These are phyloP conservation scores for Nemapogon koenigi DNA, from an alignment of 2,888 invertebrate genomes.

Conservation along the genomic window DNA sequence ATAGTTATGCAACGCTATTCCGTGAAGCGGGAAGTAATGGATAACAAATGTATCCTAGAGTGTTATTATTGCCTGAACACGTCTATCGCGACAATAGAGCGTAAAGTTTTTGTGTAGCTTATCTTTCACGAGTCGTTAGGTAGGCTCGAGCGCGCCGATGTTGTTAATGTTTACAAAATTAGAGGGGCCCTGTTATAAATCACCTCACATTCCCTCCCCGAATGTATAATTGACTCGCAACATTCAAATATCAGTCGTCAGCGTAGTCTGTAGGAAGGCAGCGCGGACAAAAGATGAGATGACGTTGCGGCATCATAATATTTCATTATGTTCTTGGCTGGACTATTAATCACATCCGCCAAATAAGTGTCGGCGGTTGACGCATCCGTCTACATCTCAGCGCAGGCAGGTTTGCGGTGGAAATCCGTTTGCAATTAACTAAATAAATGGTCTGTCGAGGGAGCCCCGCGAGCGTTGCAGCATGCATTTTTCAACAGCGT, in stretches of 20 bases:
- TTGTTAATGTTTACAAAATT: conserved; percentile 18
- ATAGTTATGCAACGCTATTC: too few species aligned
- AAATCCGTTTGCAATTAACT: conserved; percentile 14
- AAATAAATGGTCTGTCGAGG: conserved; percentile 14
- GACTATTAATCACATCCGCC: conserved; percentile 27
- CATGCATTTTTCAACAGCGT: conserved; percentile 22
- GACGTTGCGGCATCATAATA: conserved; percentile 8
- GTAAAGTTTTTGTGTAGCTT: conserved; percentile 15
- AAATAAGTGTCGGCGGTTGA: conserved; percentile 20
- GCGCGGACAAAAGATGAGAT: neutral
- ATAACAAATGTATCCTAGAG: conserved; percentile 8
- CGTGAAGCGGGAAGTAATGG: conserved; percentile 4
- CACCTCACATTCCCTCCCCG: conserved; percentile 1
- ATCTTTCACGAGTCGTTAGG: conserved; percentile 35
- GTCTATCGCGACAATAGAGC: neutral
- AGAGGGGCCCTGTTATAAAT: conserved; percentile 5
- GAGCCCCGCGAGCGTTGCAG: conserved; percentile 14
- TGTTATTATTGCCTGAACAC: neutral
- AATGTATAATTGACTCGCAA: conserved; percentile 5
- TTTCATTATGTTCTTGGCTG: conserved; percentile 23
- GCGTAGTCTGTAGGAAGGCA: conserved; percentile 1
- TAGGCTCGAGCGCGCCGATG: conserved; percentile 7
- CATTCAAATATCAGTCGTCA: conserved; percentile 3
- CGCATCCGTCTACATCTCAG: conserved; percentile 7
- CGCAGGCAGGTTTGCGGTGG: conserved; percentile 5